These are phyloP conservation scores for Aplidium turbinatum DNA, from an alignment of 23 tunicate species.

Conservation along the genomic window DNA sequence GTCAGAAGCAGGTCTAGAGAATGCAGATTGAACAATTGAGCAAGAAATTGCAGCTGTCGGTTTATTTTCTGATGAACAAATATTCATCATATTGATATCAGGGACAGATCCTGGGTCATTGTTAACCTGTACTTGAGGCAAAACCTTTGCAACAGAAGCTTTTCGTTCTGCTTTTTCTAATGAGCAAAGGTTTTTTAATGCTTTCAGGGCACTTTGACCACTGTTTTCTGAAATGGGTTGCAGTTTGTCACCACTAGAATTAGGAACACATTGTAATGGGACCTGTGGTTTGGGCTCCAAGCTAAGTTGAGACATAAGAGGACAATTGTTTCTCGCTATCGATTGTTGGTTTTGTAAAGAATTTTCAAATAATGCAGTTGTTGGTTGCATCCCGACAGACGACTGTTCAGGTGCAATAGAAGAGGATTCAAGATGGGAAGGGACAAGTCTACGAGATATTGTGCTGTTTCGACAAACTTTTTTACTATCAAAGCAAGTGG, in stretches of 20 bases:
- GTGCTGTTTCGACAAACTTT: constrained; percentile 62
- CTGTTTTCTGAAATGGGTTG: background rate
- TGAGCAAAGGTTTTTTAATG: constrained; percentile 5
- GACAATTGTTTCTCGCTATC: too few species aligned
- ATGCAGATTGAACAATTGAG: too few species aligned
- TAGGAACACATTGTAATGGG: background rate
- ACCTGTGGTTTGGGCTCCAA: constrained; percentile 37
- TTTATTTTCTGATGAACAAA: too few species aligned
- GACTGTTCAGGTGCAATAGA: too few species aligned
- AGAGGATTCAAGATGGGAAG: too few species aligned
- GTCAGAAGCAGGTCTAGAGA: too few species aligned
- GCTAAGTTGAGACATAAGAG: constrained; percentile 57
- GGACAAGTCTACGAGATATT: constrained; percentile 46
- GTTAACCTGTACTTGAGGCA: background rate
- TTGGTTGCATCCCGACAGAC: too few species aligned
- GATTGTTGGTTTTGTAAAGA: too few species aligned
- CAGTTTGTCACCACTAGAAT: background rate
- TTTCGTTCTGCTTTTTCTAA: constrained; percentile 27
- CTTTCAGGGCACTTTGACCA: background rate
- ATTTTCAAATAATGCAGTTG: too few species aligned
- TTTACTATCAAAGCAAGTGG: constrained; percentile 37
- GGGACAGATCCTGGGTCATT: constrained; percentile 14
- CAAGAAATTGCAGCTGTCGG: too few species aligned
- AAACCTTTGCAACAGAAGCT: background rate
- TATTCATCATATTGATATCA: background rate